phyloP scores from a whole-genome alignment of 2,888 invertebrate genomes.

The Psococerastis gibbosa region DNA sequence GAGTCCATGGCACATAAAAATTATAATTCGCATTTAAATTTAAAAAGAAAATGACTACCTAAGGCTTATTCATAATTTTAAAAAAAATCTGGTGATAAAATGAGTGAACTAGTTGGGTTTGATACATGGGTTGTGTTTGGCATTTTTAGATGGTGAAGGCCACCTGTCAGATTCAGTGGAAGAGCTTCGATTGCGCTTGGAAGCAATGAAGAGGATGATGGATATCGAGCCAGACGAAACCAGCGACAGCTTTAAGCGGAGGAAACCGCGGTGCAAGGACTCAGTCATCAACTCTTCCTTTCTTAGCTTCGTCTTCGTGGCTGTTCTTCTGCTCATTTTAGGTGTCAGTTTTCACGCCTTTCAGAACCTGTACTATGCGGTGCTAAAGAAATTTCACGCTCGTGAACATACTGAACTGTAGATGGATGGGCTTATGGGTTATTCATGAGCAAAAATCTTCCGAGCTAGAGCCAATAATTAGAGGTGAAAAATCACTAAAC shows the following conservation, averaged over 20 bases:
- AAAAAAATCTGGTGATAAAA: no score
- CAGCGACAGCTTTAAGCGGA: conserved; percentile 21
- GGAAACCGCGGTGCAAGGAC: conserved; percentile 31
- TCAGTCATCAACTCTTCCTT: conserved; percentile 63
- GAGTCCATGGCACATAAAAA: no score
- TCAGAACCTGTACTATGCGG: conserved; percentile 60
- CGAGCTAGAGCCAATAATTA: no score
- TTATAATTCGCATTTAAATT: no score
- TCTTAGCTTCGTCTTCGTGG: conserved; percentile 63
- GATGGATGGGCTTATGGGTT: no score
- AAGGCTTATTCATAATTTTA: no score
- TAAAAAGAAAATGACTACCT: no score
- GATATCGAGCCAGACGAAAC: conserved; percentile 13
- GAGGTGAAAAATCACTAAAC: no score
- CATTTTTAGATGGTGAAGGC: background rate
- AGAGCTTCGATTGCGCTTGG: conserved; percentile 54
- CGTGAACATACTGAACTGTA: conserved; percentile 55
- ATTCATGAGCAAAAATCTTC: no score
- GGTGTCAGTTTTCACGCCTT: conserved; percentile 72
- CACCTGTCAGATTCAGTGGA: conserved; percentile 51
- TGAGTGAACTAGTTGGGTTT: no score
- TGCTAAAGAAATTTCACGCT: conserved; percentile 65
- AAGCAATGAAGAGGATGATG: conserved; percentile 65
- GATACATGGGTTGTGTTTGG: conserved; percentile 1
- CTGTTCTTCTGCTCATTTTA: conserved; percentile 55